A percentile compares a stretch with the other conserved stretches of the same genome.
Evolutionary conservation across 2,888 invertebrate species (phyloP).

Genomic region (Agriopis marginaria): DNA sequence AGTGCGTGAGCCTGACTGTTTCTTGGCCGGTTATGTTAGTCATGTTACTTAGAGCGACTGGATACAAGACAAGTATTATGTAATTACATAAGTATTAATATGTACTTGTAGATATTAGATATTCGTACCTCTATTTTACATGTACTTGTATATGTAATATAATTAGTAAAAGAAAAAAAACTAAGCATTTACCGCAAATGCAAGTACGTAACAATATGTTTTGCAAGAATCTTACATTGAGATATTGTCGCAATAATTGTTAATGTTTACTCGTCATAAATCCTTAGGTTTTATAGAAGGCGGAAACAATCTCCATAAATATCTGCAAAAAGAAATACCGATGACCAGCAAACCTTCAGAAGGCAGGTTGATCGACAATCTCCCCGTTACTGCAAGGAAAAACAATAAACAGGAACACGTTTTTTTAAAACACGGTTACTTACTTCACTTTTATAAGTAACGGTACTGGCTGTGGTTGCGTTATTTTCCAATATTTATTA

Average conservation of each 20-base stretch:
- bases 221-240: constrained; percentile 32
- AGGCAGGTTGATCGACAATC: constrained; percentile 41
- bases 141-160: no score
- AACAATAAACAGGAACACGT: constrained; percentile 51
- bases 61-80: no score
- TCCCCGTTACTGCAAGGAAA: constrained; percentile 45
- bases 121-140: no score
- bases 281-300: constrained; percentile 37
- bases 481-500: constrained; percentile 46
- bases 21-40: no score
- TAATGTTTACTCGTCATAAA: constrained; percentile 26
- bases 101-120: no score
- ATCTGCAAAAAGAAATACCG: constrained; percentile 39
- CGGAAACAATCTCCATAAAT: constrained; percentile 41
- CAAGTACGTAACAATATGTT: not conserved
- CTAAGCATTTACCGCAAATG: no score
- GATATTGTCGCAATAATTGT: constrained; percentile 18
- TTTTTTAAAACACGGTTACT: constrained; percentile 44
- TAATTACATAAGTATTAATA: no score
- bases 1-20: no score
- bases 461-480: constrained; percentile 40
- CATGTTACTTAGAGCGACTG: no score
- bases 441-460: constrained; percentile 46
- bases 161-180: no score
- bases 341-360: constrained; percentile 41